Evolutionary conservation across 2,113 vertebrate genomes (phyloP).

Genomic region (Camelus dromedarius): DNA sequence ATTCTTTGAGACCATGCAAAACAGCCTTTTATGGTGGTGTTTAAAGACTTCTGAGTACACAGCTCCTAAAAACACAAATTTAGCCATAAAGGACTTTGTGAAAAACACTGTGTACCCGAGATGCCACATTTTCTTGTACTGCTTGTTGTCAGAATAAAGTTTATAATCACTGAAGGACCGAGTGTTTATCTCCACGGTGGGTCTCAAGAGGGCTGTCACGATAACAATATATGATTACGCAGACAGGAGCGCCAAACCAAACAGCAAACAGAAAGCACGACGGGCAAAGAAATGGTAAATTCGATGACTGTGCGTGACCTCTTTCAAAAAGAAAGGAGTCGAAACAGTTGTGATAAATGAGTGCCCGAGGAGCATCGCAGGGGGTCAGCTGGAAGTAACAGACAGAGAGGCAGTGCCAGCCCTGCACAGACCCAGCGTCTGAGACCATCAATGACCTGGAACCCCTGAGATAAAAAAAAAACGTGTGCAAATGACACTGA

Average conservation of each 20-base stretch:
- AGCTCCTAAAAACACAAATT: constrained; percentile 14
- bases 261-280: not conserved
- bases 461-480: not conserved
- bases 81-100: constrained; percentile 47
- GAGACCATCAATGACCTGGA: not conserved
- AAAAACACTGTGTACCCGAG: constrained; percentile 49
- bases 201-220: constrained; percentile 52
- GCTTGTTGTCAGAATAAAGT: constrained; percentile 52
- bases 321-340: not conserved
- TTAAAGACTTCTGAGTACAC: constrained; percentile 50
- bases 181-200: constrained; percentile 48
- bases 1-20: constrained; percentile 14
- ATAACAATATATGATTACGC: constrained; percentile 43
- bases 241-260: constrained; percentile 46
- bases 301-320: not conserved
- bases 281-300: not conserved
- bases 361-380: not conserved
- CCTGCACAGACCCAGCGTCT: not conserved
- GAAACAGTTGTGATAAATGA: not conserved
- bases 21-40: constrained; percentile 58
- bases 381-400: rapidly evolving
- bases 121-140: not conserved
- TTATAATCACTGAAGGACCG: constrained; percentile 66
- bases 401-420: not conserved
- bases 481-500: not conserved